phyloP scores from a whole-genome alignment of 2,113 vertebrate species.

The Cygnus buccinator region DNA sequence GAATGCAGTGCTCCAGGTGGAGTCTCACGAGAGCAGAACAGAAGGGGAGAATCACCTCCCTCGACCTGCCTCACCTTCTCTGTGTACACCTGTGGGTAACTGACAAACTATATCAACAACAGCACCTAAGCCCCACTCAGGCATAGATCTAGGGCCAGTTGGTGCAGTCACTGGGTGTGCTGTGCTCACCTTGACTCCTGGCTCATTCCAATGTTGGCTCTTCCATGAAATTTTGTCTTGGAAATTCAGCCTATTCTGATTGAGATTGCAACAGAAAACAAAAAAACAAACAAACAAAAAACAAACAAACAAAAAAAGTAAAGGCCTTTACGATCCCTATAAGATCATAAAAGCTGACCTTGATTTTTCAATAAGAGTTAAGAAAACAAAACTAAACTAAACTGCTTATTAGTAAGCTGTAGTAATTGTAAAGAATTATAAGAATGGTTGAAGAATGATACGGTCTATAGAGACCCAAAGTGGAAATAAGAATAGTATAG shows the following conservation, averaged over 20 bases:
- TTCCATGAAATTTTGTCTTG: not conserved
- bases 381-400: not conserved
- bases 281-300: not conserved
- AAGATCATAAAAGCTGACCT: not conserved
- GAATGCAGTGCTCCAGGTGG: too few species aligned
- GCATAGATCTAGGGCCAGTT: not conserved
- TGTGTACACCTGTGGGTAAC: not conserved
- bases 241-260: not conserved
- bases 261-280: not conserved
- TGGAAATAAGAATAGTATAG: not conserved
- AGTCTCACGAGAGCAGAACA: too few species aligned
- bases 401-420: not conserved
- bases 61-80: not conserved
- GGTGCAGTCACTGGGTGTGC: not conserved
- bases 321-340: not conserved
- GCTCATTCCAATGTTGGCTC: not conserved
- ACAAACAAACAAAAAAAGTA: not conserved
- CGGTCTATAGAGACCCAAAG: not conserved
- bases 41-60: too few species aligned
- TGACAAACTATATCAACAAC: not conserved
- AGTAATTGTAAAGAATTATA: not conserved
- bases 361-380: not conserved
- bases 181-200: not conserved
- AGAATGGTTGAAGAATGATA: not conserved
- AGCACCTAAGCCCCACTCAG: not conserved